These are phyloP conservation scores for Copsychus sechellarum DNA, from an alignment of 2,113 vertebrate species.

Conservation along the genomic window DNA sequence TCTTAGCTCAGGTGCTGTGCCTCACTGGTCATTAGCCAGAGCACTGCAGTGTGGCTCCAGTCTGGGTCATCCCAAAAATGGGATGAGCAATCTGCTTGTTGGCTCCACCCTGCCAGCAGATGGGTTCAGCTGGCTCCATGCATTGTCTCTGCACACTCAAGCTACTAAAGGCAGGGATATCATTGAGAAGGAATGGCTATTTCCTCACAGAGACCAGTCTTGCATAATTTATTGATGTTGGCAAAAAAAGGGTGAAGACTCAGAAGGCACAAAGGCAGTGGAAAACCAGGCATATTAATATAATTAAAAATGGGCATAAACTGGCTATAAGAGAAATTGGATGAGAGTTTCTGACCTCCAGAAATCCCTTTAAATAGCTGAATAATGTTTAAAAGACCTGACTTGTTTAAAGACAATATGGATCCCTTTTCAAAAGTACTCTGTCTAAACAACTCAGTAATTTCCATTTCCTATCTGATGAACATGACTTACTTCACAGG, in stretches of 20 bases:
- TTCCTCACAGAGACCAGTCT: background rate
- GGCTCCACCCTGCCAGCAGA: background rate
- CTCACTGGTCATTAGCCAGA: background rate
- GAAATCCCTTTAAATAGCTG: background rate
- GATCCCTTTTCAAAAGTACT: background rate
- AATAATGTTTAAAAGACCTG: background rate
- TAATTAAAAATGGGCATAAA: background rate
- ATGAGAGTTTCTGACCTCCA: background rate
- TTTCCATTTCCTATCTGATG: background rate
- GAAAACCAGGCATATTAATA: background rate
- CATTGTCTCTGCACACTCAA: background rate
- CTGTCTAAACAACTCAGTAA: background rate
- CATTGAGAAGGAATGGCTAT: background rate
- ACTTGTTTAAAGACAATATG: background rate
- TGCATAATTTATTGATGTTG: background rate
- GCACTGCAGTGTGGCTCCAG: background rate
- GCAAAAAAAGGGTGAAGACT: background rate
- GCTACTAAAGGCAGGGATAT: background rate
- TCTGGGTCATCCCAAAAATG: background rate
- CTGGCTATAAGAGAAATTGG: background rate
- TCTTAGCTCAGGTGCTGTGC: background rate
- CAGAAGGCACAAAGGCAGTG: background rate
- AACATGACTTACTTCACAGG: background rate
- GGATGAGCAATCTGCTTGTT: background rate
- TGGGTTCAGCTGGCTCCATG: background rate